phyloP scores from a whole-genome alignment of 2,888 invertebrate genomes.

The Amorpha juglandis region DNA sequence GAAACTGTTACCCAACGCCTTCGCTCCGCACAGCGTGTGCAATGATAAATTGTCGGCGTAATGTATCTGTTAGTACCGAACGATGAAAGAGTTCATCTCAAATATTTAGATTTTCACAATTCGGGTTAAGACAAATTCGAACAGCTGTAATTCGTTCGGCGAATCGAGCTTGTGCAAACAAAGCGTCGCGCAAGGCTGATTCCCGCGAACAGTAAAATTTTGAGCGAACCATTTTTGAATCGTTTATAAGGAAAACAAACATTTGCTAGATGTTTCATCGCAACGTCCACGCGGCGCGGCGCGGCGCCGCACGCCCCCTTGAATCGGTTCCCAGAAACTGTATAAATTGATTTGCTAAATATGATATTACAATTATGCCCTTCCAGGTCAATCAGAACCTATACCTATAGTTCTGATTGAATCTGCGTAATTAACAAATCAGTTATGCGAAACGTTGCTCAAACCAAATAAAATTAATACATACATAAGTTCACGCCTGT shows the following conservation, averaged over 20 bases:
- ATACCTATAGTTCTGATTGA: background rate
- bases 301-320: conserved; percentile 50
- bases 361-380: conserved; percentile 36
- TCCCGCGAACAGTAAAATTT: conserved; percentile 71
- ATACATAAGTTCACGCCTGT: background rate
- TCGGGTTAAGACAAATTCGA: conserved; percentile 48
- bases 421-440: background rate
- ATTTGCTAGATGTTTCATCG: conserved; percentile 69
- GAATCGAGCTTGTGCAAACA: conserved; percentile 71
- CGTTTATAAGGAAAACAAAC: conserved; percentile 77
- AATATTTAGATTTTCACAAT: conserved; percentile 54
- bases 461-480: background rate
- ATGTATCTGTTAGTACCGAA: conserved; percentile 34
- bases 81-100: conserved; percentile 43
- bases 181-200: conserved; percentile 62
- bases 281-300: conserved; percentile 51
- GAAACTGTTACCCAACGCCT: background rate
- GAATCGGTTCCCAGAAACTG: conserved; percentile 68
- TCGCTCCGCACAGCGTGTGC: conserved; percentile 18
- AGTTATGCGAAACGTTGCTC: background rate
- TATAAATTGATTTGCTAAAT: conserved; percentile 58
- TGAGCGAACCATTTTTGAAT: conserved; percentile 74
- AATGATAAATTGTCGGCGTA: conserved; percentile 36
- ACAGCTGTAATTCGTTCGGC: conserved; percentile 70
- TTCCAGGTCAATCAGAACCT: background rate